Evolutionary conservation across 2,797 vertebrate species (phyloP).

Genomic region (Anabacerthia variegaticeps): DNA sequence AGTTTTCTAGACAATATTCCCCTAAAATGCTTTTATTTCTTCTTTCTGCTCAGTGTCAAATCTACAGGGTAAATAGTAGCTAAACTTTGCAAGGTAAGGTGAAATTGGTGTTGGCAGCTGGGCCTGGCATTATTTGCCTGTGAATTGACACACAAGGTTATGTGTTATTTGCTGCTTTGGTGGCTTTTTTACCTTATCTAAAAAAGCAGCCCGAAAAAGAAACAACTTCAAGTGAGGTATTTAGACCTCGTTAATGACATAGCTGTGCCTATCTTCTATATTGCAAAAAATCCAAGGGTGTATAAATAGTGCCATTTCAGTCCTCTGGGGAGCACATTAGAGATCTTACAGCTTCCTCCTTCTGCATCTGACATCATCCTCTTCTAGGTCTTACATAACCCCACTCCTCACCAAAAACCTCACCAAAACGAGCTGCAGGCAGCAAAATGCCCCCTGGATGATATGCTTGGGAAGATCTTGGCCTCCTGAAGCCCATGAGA

Average conservation of each 20-base stretch:
- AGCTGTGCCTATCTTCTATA: not conserved
- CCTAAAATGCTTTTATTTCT: not conserved
- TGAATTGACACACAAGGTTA: not conserved
- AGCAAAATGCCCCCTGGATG: not conserved
- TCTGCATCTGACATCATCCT: not conserved
- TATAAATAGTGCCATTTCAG: not conserved
- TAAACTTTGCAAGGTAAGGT: not conserved
- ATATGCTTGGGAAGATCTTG: not conserved
- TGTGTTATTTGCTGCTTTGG: rapidly evolving
- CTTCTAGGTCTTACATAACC: not conserved
- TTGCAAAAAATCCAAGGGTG: not conserved
- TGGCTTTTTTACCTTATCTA: not conserved
- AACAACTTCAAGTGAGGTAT: not conserved
- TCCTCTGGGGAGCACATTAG: not conserved
- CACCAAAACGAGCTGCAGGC: not conserved
- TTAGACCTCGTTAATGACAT: not conserved
- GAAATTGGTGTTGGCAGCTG: not conserved
- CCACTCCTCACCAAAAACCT: not conserved
- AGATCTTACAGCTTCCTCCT: not conserved
- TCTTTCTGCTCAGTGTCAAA: not conserved
- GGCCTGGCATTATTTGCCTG: not conserved
- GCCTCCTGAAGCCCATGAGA: not conserved
- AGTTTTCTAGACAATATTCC: not conserved
- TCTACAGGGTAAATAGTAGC: not conserved
- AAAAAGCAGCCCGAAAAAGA: not conserved